Percentiles rank a stretch among this genome's conserved stretches.
Evolutionary conservation across 1,140 invertebrate species (phyloP).

Genomic region (Drosophila eugracilis): DNA sequence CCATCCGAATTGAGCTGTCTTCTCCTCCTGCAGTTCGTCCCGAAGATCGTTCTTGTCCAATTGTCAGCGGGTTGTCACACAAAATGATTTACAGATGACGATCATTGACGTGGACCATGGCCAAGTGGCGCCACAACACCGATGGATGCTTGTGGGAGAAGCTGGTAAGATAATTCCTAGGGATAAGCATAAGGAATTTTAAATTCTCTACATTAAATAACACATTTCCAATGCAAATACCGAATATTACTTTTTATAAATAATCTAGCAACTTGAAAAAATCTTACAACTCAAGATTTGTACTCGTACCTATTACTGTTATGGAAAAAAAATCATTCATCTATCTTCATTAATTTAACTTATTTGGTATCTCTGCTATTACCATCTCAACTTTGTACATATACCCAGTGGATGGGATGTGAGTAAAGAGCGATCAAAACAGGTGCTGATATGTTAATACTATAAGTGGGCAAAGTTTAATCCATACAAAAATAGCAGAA

Average conservation of each 20-base stretch:
- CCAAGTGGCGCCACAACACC: slow-evolving; percentile 57
- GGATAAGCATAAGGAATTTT: neutral
- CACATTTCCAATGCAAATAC: too few relatives aligned
- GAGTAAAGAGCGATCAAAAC: neutral
- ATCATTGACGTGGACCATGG: slow-evolving; percentile 19
- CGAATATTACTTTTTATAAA: too few relatives aligned
- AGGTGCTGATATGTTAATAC: slow-evolving; percentile 22
- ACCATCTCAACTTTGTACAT: neutral
- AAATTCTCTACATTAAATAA: neutral
- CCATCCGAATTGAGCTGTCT: slow-evolving; percentile 56
- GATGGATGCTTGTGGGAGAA: slow-evolving; percentile 11
- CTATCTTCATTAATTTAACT: too few relatives aligned
- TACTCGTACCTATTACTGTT: too few relatives aligned
- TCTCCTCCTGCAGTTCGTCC: neutral
- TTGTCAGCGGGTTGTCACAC: slow-evolving; percentile 82
- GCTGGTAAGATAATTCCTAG: neutral
- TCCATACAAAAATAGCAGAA: neutral
- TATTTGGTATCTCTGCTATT: neutral
- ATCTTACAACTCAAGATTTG: too few relatives aligned
- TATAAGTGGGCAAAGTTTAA: slow-evolving; percentile 12
- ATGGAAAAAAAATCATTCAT: too few relatives aligned
- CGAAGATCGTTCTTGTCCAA: slow-evolving; percentile 39
- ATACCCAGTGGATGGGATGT: neutral
- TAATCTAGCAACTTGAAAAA: too few relatives aligned
- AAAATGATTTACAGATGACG: slow-evolving; percentile 66